A percentile compares a stretch with the other conserved stretches of the same genome.
Evolutionary conservation across 2,888 invertebrate genomes (phyloP).

Genomic region (Tetrapedia diversipes): DNA sequence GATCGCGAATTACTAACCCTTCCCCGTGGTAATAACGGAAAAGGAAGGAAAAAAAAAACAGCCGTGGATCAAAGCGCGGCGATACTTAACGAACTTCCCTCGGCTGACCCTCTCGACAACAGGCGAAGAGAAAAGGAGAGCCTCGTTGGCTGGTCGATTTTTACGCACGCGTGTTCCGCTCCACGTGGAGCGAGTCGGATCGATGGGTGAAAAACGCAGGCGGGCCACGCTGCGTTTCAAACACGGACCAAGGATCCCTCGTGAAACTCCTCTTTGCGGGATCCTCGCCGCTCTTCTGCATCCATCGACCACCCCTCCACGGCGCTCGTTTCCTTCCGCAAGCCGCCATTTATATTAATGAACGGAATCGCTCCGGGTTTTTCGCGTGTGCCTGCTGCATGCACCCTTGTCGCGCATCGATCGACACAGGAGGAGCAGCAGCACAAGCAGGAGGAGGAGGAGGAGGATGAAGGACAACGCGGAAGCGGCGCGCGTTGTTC

Average conservation of each 20-base stretch:
- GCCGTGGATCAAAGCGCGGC: constrained; percentile 59
- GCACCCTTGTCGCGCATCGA: constrained; percentile 51
- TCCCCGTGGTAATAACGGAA: constrained; percentile 34
- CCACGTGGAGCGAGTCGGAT: constrained; percentile 55
- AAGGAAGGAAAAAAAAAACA: constrained; percentile 8
- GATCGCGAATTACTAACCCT: constrained; percentile 34
- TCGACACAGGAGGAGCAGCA: constrained; percentile 13
- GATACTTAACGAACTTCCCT: constrained; percentile 54
- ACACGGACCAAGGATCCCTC: constrained; percentile 7
- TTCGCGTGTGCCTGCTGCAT: too few species aligned
- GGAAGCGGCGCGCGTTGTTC: constrained; percentile 33
- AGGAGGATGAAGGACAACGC: constrained; percentile 27
- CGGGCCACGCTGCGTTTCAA: constrained; percentile 17
- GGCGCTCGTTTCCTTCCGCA: constrained; percentile 42
- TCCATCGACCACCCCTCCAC: constrained; percentile 16
- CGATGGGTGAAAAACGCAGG: constrained; percentile 62
- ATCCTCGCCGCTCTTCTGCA: constrained; percentile 23
- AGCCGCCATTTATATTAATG: constrained; percentile 72
- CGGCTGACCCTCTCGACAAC: constrained; percentile 40
- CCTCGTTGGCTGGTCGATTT: constrained; percentile 38
- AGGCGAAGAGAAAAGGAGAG: background rate
- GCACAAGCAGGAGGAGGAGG: background rate
- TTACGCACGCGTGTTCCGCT: constrained; percentile 62
- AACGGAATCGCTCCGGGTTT: constrained; percentile 65
- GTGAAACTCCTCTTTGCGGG: constrained; percentile 40